Percentiles rank a stretch among this genome's conserved stretches.
Conservation (phyloP, 2,888 invertebrate species). For the Empis stercorea region DNA sequence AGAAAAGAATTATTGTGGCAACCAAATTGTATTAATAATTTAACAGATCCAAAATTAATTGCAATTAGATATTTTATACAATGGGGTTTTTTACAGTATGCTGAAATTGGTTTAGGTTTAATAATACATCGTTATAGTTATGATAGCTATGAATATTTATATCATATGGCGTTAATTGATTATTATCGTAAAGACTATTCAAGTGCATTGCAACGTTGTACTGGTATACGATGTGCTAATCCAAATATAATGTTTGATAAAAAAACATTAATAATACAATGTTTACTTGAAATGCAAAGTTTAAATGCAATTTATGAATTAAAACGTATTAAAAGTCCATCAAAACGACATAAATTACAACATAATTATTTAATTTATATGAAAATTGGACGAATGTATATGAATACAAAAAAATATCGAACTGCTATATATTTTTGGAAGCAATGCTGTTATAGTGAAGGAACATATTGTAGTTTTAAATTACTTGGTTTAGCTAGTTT, state of each 20-base stretch:
- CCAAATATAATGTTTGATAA: neutral
- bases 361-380: neutral
- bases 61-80: conserved; percentile 4
- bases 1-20: conserved; percentile 4
- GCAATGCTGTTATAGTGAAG: neutral
- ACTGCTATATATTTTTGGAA: neutral
- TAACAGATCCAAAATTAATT: neutral
- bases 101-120: conserved; percentile 5
- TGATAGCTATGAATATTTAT: conserved; percentile 4
- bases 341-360: neutral
- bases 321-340: neutral
- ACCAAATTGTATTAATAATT: neutral
- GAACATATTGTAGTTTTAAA: neutral
- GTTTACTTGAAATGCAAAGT: conserved; percentile 6
- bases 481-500: neutral
- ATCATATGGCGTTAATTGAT: conserved; percentile 7
- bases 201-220: conserved; percentile 1
- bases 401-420: neutral
- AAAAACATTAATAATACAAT: conserved; percentile 1
- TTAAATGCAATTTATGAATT: neutral
- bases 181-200: conserved; percentile 6
- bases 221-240: neutral
- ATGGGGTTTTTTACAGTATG: conserved; percentile 8
- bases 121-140: conserved; percentile 1
- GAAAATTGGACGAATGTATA: neutral